Conservation (phyloP, 2,888 invertebrate species). For the Drosophila kanekoi region DNA sequence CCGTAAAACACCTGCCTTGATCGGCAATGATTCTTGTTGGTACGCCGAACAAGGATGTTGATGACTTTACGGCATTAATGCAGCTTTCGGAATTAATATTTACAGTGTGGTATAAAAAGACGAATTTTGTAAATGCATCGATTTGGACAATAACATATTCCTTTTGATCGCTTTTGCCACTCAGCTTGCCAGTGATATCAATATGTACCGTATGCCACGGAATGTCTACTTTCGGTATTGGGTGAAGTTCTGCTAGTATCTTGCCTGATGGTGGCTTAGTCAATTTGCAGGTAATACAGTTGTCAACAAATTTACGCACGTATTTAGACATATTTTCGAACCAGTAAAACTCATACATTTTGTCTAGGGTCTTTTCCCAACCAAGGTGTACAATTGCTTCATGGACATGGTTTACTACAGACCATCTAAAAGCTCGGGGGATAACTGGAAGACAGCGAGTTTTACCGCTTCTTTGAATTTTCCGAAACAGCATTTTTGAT, state of each 20-base stretch:
- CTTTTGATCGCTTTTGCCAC: neutral
- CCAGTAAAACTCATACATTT: neutral
- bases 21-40: neutral
- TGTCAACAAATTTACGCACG: neutral
- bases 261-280: neutral
- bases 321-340: neutral
- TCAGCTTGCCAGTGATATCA: neutral
- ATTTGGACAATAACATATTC: neutral
- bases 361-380: neutral
- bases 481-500: neutral
- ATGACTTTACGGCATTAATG: neutral
- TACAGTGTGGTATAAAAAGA: neutral
- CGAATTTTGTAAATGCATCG: neutral
- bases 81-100: neutral
- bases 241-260: neutral
- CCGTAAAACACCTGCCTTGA: neutral
- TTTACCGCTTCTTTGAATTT: too few relatives aligned
- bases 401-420: too few relatives aligned
- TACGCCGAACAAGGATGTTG: neutral
- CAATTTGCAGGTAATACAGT: neutral
- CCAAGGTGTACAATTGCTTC: neutral
- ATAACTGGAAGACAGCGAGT: too few relatives aligned
- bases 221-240: neutral
- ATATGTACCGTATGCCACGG: neutral
- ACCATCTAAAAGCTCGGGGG: too few relatives aligned